Base-by-base conservation (phyloP, 30 jellyfish, hydroid and myxozoan species). In the Sanderia malayensis region DNA sequence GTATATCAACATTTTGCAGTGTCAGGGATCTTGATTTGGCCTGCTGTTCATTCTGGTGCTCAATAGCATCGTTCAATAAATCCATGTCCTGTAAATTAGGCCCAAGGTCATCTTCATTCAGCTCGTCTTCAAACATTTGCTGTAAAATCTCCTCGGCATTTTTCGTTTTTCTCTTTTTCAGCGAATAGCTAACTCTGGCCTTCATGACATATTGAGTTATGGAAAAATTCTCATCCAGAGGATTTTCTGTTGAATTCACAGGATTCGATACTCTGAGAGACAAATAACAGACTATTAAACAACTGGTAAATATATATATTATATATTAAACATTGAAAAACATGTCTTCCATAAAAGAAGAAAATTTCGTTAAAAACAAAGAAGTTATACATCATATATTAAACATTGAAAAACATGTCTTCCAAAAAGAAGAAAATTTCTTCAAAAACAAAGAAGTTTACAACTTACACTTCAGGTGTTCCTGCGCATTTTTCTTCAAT, bases 81-180 rank as follows among this genome's bases (percentile, higher is more conserved):
- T 92, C 96, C 6, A 41, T 68, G 37, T 92, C 95, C 45, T 71
- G 46, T 33, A 71, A 28, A 29, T 79, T 91, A 15, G 96, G 90
- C 67, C 96, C 98, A 25, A 84, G 73, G 45, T 92, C 99, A 20
- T 78, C 91, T 30, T 87, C 99, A 52, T 84, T 94, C 67, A 92
- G 59, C 61, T 92, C 99, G 45, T 92, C 99, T 81, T 92, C 99
- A 73, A 92, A 92, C 99, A 92, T 92, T 29, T 85, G 95, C 70
- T 92, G 99, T 57, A 92, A 55, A 66, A 92, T 79, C 53, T 62
- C 82, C 65, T 92, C 99, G 23, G 99, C 99, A 61, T 92, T 84
- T 49, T 72, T 92, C 73, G 96, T 82, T 75, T 74, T 88, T 32
- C 79, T 72, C 30, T 85, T 73, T 29, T 79, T 83, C 73, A 92